Conservation (phyloP, 2,113 vertebrate genomes). For the Rousettus leschenaultii region DNA sequence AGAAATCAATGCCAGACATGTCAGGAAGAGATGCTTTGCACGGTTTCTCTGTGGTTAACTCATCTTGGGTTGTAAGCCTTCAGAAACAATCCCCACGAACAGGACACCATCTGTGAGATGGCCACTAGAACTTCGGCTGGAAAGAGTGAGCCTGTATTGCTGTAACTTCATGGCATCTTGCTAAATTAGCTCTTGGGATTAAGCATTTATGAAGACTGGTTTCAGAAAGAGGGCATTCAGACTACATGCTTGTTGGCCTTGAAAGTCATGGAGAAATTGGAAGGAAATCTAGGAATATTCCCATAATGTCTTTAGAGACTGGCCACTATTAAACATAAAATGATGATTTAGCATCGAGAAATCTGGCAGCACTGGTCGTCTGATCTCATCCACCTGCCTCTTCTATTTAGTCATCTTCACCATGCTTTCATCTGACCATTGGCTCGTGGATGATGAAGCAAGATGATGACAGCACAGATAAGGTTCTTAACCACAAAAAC, state of each 20-base stretch:
- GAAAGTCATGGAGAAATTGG: neutral
- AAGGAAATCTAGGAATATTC: conserved; percentile 24
- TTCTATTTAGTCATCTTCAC: conserved; percentile 43
- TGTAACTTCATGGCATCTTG: neutral
- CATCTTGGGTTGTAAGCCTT: neutral
- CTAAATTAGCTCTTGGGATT: neutral
- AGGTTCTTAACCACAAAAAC: conserved; percentile 45
- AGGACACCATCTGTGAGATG: neutral
- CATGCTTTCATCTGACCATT: conserved; percentile 41
- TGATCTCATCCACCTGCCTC: conserved; percentile 64
- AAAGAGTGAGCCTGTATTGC: neutral
- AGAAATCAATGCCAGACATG: neutral
- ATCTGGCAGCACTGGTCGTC: neutral
- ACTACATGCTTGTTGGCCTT: neutral
- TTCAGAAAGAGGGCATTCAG: neutral
- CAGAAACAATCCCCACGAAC: neutral
- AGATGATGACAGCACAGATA: conserved; percentile 46
- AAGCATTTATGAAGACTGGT: neutral
- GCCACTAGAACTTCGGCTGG: neutral
- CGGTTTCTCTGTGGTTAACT: neutral
- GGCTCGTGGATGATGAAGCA: neutral
- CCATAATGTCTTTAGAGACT: neutral
- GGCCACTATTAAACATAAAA: neutral
- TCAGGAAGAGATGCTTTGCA: neutral
- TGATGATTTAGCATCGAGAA: conserved; percentile 52